phyloP scores from a whole-genome alignment of 2,797 vertebrate species.

The Naso thynnoides region DNA sequence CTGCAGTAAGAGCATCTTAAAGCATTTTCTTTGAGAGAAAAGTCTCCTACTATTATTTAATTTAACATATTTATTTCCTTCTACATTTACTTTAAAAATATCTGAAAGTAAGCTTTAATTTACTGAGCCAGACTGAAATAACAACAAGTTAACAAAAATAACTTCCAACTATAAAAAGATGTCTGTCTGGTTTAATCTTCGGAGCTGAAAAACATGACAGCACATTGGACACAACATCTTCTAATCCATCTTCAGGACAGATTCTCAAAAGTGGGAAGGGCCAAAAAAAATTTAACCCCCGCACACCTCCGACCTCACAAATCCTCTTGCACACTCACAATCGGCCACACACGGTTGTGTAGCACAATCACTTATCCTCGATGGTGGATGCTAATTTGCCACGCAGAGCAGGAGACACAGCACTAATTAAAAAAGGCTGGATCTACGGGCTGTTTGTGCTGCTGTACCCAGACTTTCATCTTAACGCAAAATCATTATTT shows the following conservation, averaged over 20 bases:
- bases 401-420: slow-evolving; percentile 45
- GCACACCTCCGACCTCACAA: background rate
- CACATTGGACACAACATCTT: slow-evolving; percentile 15
- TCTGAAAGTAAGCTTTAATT: background rate
- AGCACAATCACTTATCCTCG: slow-evolving; percentile 48
- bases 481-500: slow-evolving; percentile 73
- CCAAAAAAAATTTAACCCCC: slow-evolving; percentile 2
- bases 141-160: slow-evolving; percentile 10
- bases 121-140: background rate
- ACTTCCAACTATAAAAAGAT: slow-evolving; percentile 10
- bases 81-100: background rate
- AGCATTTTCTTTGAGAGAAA: no score
- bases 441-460: slow-evolving; percentile 72
- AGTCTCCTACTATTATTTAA: no score
- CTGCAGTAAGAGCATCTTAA: no score
- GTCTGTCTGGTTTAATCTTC: background rate
- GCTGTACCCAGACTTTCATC: slow-evolving; percentile 67
- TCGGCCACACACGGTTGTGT: slow-evolving; percentile 11
- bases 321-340: background rate
- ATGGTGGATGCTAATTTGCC: slow-evolving; percentile 66
- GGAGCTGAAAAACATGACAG: background rate
- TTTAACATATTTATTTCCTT: no score
- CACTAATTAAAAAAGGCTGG: slow-evolving; percentile 71
- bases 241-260: slow-evolving; percentile 38
- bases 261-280: slow-evolving; percentile 9